Percentiles rank a stretch among this genome's conserved stretches.
Evolutionary conservation across 2,888 invertebrate genomes (phyloP).

Genomic region (Drosophila subquinaria): DNA sequence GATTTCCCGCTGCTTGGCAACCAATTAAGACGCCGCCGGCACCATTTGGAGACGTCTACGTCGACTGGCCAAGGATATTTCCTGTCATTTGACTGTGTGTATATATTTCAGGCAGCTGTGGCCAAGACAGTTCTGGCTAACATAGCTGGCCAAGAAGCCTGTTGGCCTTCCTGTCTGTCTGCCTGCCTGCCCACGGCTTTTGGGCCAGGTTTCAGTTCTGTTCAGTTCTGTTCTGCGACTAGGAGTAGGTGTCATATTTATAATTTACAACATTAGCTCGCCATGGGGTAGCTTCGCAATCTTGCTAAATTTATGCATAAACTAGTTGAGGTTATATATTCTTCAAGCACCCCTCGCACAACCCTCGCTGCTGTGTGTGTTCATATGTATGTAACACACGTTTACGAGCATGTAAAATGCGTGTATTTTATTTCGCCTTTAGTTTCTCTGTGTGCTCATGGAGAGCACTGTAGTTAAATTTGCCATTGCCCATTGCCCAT

Average conservation of each 20-base stretch:
- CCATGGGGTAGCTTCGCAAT: constrained; percentile 83
- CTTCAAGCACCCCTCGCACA: constrained; percentile 30
- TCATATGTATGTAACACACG: constrained; percentile 71
- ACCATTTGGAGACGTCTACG: constrained; percentile 34
- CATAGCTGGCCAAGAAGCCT: constrained; percentile 34
- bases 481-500: constrained; percentile 52
- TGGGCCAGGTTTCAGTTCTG: constrained; percentile 19
- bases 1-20: constrained; percentile 79
- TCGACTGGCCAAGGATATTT: constrained; percentile 60
- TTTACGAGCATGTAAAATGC: constrained; percentile 80
- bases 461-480: constrained; percentile 59
- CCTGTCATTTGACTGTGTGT: constrained; percentile 55
- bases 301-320: constrained; percentile 79
- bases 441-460: constrained; percentile 53
- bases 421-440: constrained; percentile 76
- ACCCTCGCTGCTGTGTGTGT: constrained; percentile 2
- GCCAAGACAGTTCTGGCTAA: constrained; percentile 31
- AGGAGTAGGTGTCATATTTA: constrained; percentile 84
- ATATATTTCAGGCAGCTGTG: constrained; percentile 72
- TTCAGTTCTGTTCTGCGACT: constrained; percentile 41
- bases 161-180: constrained; percentile 37
- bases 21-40: constrained; percentile 72
- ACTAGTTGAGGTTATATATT: constrained; percentile 79
- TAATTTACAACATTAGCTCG: constrained; percentile 84
- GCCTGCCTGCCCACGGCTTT: constrained; percentile 65